A percentile compares a stretch with the other conserved stretches of the same genome.
phyloP scores from a whole-genome alignment of 2,113 vertebrate genomes.

The Tyto alba region DNA sequence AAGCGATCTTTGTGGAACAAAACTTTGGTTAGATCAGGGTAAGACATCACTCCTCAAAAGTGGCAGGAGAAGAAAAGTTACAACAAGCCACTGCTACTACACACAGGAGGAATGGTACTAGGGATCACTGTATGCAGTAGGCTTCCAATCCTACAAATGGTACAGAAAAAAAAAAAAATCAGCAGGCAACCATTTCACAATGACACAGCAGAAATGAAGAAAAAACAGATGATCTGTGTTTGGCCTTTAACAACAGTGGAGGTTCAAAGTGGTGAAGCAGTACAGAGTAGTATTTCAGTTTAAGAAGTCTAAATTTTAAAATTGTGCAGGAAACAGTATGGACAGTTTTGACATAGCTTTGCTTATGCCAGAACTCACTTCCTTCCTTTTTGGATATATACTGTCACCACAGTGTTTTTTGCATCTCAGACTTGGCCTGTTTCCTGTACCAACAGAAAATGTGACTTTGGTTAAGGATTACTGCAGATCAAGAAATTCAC shows the following conservation, averaged over 20 bases:
- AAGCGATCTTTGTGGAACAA: conserved; percentile 66
- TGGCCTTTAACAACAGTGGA: conserved; percentile 70
- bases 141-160: conserved; percentile 73
- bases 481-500: conserved; percentile 51
- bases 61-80: conserved; percentile 63
- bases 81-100: conserved; percentile 65
- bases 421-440: conserved; percentile 43
- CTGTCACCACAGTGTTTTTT: conserved; percentile 38
- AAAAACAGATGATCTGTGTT: conserved; percentile 67
- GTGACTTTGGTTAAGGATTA: conserved; percentile 36
- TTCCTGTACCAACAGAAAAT: conserved; percentile 55
- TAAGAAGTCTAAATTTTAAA: conserved; percentile 11
- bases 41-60: conserved; percentile 62
- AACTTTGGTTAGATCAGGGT: conserved; percentile 70
- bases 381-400: conserved; percentile 2
- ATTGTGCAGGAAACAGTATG: background rate
- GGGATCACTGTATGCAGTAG: conserved; percentile 63
- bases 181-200: conserved; percentile 70
- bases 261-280: conserved; percentile 32
- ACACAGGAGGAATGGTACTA: conserved; percentile 59
- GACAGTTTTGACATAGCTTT: conserved; percentile 14
- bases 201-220: conserved; percentile 64
- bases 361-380: conserved; percentile 36
- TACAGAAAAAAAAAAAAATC: conserved; percentile 59
- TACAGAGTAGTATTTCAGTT: background rate